Base-by-base conservation (phyloP, 2,888 invertebrate species). In the Cenopis cana region DNA sequence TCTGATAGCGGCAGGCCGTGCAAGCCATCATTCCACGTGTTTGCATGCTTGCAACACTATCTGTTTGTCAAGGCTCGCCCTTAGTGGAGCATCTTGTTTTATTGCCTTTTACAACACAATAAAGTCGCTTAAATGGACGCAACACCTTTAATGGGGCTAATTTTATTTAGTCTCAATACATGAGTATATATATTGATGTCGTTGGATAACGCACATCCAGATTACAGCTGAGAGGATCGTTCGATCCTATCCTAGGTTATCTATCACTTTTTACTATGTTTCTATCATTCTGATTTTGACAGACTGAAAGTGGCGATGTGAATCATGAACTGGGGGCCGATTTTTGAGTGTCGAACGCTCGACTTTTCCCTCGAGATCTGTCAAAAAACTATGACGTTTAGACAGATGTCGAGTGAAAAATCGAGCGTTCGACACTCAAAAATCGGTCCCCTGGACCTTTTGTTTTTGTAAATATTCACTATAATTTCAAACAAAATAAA, bases 1-100 rank as follows among this genome's bases (percentile, higher is more conserved):
- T 73, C 69, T 66, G 66, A 73, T 73, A 70, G 66, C 50, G 50
- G 56, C 36, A 55, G 46, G 33, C 36, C 24, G 24, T 49, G 54
- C 54, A 61, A 69, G 33, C n/a, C 71, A 54, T 54, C 50, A 55
- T 62, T 60, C 17, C 60, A 66, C 36, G 12, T 49, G 46, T 54
- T 60, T 54, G 66, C 66, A 59, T 64, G 41, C 54, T 65, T 65
- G 55, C 65, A 65, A 55, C 54, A 65, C 46, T 55, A 65, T 18
- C 55, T 24, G 52, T 36, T 33, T 62, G 62, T 38, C 64, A 64
- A 64, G 64, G 64, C 64, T 64, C 52, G 52, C 52, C 64, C 64
- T 64, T 38, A 64, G 52, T 54, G 50, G 52, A 20, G 36, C 64
- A 38, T 64, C 64, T 38, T 38, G 64, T 64, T 54, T 64, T 64